A percentile compares a stretch with the other conserved stretches of the same genome.
Evolutionary conservation across 2,797 vertebrate species (phyloP).

Genomic region (Xiphophorus birchmanni): DNA sequence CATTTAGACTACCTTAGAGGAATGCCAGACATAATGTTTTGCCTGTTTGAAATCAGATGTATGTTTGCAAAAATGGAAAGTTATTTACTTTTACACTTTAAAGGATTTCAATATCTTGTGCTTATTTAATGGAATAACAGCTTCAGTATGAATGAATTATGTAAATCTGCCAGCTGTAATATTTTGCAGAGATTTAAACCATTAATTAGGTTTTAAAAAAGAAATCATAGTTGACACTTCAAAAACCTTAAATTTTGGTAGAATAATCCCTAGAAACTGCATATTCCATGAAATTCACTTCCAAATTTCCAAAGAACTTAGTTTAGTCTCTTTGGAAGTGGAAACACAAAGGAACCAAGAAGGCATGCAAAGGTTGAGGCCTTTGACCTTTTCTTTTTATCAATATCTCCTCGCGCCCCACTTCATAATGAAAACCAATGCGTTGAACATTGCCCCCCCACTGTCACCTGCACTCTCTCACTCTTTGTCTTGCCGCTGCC

Average conservation of each 20-base stretch:
- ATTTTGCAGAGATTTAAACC: neutral
- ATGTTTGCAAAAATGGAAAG: neutral
- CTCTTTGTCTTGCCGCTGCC: constrained; percentile 58
- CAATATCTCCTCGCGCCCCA: constrained; percentile 53
- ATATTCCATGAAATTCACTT: neutral
- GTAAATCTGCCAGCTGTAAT: neutral
- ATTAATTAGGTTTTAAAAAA: neutral
- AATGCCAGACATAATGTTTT: neutral
- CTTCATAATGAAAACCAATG: constrained; percentile 63
- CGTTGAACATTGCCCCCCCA: constrained; percentile 43
- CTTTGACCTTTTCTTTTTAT: constrained; percentile 66
- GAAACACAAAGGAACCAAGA: constrained; percentile 63
- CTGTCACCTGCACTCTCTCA: constrained; percentile 34
- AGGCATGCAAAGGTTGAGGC: constrained; percentile 66
- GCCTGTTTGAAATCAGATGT: constrained; percentile 5
- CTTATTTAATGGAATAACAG: neutral
- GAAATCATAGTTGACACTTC: neutral
- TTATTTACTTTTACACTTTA: neutral
- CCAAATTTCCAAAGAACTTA: neutral
- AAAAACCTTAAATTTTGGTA: neutral
- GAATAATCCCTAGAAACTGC: neutral
- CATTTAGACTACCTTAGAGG: neutral
- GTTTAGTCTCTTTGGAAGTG: constrained; percentile 31
- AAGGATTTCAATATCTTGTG: neutral
- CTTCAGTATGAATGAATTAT: neutral